phyloP scores from a whole-genome alignment of 1,140 invertebrate genomes.

The Aethina tumida region DNA sequence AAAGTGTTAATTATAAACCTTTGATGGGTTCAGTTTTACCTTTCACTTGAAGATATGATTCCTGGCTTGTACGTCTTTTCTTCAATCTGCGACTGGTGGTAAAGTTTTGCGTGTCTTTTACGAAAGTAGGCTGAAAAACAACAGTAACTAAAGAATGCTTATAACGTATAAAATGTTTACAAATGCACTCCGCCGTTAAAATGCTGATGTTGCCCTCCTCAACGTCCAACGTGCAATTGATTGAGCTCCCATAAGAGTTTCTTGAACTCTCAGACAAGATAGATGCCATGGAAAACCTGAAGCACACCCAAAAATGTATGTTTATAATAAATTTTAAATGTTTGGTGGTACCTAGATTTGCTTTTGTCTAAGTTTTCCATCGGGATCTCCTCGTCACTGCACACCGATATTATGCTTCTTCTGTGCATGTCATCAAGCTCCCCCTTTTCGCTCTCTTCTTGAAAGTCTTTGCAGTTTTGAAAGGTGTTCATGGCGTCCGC shows the following conservation, averaged over 20 bases:
- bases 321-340: conserved; percentile 1
- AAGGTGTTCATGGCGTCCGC: conserved; percentile 18
- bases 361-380: conserved; percentile 12
- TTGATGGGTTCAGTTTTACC: conserved; percentile 12
- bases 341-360: neutral
- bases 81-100: conserved; percentile 28
- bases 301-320: neutral
- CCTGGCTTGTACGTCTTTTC: conserved; percentile 26
- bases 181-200: too few relatives aligned
- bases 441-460: conserved; percentile 21
- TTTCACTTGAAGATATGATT: conserved; percentile 26
- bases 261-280: conserved; percentile 4
- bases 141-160: too few relatives aligned
- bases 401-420: conserved; percentile 20
- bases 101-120: conserved; percentile 24
- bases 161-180: too few relatives aligned
- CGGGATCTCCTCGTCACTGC: conserved; percentile 20
- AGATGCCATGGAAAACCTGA: conserved; percentile 4
- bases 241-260: too few relatives aligned
- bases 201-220: too few relatives aligned
- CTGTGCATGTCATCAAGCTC: conserved; percentile 13
- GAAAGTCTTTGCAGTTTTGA: too few relatives aligned
- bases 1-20: conserved; percentile 3
- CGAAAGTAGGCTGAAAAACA: too few relatives aligned
- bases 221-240: too few relatives aligned